These are phyloP conservation scores for Ammodytes dubius DNA, from an alignment of 2,113 vertebrate genomes.

Conservation along the genomic window DNA sequence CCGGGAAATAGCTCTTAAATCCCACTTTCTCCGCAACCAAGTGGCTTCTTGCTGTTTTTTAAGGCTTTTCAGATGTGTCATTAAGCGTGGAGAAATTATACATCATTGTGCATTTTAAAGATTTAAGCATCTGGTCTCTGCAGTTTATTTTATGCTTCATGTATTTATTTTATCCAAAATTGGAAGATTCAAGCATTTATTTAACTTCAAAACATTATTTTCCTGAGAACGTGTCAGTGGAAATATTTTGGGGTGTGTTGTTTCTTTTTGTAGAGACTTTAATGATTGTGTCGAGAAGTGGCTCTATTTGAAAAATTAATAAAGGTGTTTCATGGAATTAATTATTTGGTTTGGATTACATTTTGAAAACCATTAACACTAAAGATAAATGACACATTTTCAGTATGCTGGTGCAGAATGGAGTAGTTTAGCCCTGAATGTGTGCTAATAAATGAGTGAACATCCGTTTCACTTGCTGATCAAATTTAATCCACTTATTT, in stretches of 20 bases:
- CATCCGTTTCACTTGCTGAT: constrained; percentile 80
- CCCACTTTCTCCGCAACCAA: neutral
- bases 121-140: constrained; percentile 34
- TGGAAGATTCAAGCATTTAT: neutral
- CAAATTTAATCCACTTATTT: constrained; percentile 89
- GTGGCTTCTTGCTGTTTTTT: neutral
- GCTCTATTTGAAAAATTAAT: neutral
- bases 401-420: neutral
- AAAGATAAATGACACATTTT: neutral
- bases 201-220: constrained; percentile 13
- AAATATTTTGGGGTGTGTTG: neutral
- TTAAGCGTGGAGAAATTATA: neutral
- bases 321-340: neutral
- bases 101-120: constrained; percentile 9
- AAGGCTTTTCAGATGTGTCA: neutral
- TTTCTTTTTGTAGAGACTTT: neutral
- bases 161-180: neutral
- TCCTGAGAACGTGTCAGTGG: neutral
- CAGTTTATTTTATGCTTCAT: neutral
- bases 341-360: neutral
- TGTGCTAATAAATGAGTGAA: constrained; percentile 67
- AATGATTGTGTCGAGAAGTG: neutral
- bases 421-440: constrained; percentile 45
- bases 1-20: neutral
- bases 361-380: neutral